Evolutionary conservation across 1,140 invertebrate genomes (phyloP).

Genomic region (Rhyzopertha dominica): DNA sequence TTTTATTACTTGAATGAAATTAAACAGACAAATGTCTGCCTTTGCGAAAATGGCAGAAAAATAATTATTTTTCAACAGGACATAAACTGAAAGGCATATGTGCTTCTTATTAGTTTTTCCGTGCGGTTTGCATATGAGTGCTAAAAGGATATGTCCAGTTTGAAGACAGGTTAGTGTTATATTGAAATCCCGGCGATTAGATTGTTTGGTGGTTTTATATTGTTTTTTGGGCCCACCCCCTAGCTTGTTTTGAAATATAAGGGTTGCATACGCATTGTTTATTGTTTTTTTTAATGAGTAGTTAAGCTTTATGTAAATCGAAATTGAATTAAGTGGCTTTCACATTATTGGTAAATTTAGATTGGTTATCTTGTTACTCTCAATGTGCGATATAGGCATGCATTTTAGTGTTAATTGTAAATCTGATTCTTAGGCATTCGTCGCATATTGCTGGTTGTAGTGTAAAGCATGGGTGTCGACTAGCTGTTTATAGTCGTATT

Average conservation of each 20-base stretch:
- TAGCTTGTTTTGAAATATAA: slow-evolving; percentile 1
- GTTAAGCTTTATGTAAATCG: neutral
- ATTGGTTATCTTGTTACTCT: slow-evolving; percentile 6
- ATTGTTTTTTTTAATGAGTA: slow-evolving; percentile 10
- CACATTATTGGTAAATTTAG: neutral
- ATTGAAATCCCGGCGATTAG: slow-evolving; percentile 9
- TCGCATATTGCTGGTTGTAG: slow-evolving; percentile 35
- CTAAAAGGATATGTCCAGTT: slow-evolving; percentile 57
- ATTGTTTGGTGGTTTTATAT: slow-evolving; percentile 14
- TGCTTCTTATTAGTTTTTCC: too few relatives aligned
- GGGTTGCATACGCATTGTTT: neutral
- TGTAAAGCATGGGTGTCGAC: slow-evolving; percentile 45
- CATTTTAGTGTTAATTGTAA: slow-evolving; percentile 20
- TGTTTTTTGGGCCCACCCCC: slow-evolving; percentile 38
- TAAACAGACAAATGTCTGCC: too few relatives aligned
- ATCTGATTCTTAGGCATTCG: neutral
- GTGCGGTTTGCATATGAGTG: slow-evolving; percentile 28
- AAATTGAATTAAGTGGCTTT: neutral
- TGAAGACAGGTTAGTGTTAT: slow-evolving; percentile 56
- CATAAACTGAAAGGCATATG: too few relatives aligned
- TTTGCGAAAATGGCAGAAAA: too few relatives aligned
- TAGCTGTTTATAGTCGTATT: slow-evolving; percentile 40
- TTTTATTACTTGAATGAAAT: too few relatives aligned
- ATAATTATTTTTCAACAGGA: too few relatives aligned
- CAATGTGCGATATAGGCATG: slow-evolving; percentile 6